Base-by-base conservation (phyloP, 2,113 vertebrate genomes). In the Vanacampus margaritifer region DNA sequence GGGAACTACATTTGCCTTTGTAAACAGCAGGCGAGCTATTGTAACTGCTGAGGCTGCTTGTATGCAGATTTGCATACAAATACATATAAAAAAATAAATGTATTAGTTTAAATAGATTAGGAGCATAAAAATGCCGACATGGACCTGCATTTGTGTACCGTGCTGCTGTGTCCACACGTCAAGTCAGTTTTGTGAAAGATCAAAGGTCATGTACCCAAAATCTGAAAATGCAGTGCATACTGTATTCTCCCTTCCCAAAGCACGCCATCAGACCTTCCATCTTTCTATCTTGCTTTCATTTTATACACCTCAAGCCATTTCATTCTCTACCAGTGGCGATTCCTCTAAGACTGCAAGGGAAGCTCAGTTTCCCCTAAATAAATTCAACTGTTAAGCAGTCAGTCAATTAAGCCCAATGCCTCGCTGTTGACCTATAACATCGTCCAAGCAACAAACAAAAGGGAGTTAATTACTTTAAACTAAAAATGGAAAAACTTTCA, bases 241-340 rank as follows among this genome's bases (percentile, higher is more conserved):
- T 36, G 23, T 35, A 61, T 61, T 32, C 28, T 59, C 41, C 62
- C 39, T 23, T 21, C 36, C 39, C 17, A 61, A 21, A 9, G 9
- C n/a, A 48, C n/a, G 60, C 48, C 50, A 13, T 19, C 37, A 53
- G 54, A 63, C 46, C 32, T 46, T 19, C 19, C 41, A 28, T 68
- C n/a, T 63, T 54, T 60, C 45, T 43, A 39, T 35, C 24, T 37
- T 79, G 65, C 59, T 64, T 65, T 80, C 64, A 61, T 78, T 73
- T 73, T 75, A 79, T 61, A 72, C 72, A 75, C 67, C 77, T 60
- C 71, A 71, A 72, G 78, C 64, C 80, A 46, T 76, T 65, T 75
- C 72, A 67, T 63, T 66, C 53, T 66, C 63, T 77, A 32, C 28
- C 28, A 32, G 28, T 4, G 28, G 28, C 4, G 28, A 32, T 32